Evolutionary conservation across 2,113 vertebrate genomes (phyloP).

Genomic region (Vombatus ursinus): DNA sequence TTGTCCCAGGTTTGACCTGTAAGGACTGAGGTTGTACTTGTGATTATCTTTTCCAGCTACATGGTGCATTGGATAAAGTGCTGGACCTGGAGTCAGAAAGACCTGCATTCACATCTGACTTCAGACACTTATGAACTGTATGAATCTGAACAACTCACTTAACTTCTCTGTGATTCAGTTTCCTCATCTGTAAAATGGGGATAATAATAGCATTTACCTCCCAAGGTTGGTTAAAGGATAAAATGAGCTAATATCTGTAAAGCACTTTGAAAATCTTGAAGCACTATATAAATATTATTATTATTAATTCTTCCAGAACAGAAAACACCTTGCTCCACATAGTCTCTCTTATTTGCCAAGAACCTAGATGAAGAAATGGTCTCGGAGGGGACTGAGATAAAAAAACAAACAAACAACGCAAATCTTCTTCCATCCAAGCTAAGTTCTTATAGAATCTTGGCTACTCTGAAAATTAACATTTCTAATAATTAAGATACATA

Average conservation of each 20-base stretch:
- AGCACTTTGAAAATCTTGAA: background rate
- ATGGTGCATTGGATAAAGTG: background rate
- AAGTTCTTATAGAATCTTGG: background rate
- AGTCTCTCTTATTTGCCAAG: background rate
- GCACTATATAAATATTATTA: background rate
- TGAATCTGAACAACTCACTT: background rate
- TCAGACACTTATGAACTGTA: background rate
- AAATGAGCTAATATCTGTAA: background rate
- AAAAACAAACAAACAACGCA: background rate
- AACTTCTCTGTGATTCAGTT: background rate
- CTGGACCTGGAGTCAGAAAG: background rate
- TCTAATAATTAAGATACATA: background rate
- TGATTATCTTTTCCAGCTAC: background rate
- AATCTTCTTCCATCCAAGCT: background rate
- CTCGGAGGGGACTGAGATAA: background rate
- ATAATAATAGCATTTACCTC: background rate
- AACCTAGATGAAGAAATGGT: slow-evolving; percentile 22
- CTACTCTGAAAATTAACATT: background rate
- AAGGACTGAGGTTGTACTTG: background rate
- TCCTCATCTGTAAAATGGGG: background rate
- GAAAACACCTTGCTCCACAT: slow-evolving; percentile 21
- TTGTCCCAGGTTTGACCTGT: background rate
- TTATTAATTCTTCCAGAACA: background rate
- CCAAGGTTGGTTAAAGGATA: background rate
- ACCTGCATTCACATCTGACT: background rate